A percentile compares a stretch with the other conserved stretches of the same genome.
Conservation (phyloP, 2,113 vertebrate genomes). For the Oreochromis spilurus region DNA sequence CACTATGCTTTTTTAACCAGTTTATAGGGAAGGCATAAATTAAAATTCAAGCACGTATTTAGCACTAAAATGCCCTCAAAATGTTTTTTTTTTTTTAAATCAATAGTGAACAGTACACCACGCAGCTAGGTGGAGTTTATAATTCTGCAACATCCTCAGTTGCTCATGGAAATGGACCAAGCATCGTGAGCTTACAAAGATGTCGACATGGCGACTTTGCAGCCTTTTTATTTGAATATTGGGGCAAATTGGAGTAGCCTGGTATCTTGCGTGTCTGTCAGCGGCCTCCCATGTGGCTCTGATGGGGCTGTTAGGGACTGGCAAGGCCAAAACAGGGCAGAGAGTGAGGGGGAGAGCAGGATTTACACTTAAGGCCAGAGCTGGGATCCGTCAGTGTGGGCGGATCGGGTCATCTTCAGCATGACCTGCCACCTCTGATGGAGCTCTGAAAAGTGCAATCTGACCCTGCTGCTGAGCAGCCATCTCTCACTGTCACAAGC, state of each 20-base stretch:
- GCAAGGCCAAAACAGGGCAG: slow-evolving; percentile 46
- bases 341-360: slow-evolving; percentile 20
- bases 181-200: slow-evolving; percentile 8
- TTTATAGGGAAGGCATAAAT: background rate
- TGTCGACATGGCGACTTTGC: slow-evolving; percentile 11
- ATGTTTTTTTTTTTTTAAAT: background rate
- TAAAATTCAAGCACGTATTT: background rate
- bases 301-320: slow-evolving; percentile 58
- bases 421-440: slow-evolving; percentile 67
- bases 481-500: slow-evolving; percentile 45
- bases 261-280: slow-evolving; percentile 44
- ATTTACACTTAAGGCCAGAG: slow-evolving; percentile 39
- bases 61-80: background rate
- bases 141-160: background rate
- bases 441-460: slow-evolving; percentile 60
- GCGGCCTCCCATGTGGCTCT: slow-evolving; percentile 61
- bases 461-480: slow-evolving; percentile 63
- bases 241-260: slow-evolving; percentile 36
- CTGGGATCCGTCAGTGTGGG: slow-evolving; percentile 63
- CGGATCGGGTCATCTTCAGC: slow-evolving; percentile 48
- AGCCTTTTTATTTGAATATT: slow-evolving; percentile 29
- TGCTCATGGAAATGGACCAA: background rate
- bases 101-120: background rate
- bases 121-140: background rate
- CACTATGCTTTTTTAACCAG: background rate